phyloP scores from a whole-genome alignment of 2,888 invertebrate genomes.

The Ctenicera cuprea region DNA sequence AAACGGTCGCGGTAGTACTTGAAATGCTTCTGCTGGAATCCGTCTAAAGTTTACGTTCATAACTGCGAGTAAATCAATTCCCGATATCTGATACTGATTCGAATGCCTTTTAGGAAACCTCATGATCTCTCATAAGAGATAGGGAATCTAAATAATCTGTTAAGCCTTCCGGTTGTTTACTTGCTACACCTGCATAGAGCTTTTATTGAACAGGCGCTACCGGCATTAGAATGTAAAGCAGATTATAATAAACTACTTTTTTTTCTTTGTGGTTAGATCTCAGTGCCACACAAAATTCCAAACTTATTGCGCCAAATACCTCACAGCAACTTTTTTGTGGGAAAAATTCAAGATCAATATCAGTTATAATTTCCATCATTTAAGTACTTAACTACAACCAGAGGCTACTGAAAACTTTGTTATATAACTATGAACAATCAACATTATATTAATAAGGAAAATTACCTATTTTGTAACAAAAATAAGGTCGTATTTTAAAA shows the following conservation, averaged over 20 bases:
- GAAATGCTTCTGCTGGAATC: constrained; percentile 51
- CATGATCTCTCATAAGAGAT: constrained; percentile 27
- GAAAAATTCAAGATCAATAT: background rate
- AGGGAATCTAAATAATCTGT: constrained; percentile 25
- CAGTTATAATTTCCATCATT: constrained; percentile 23
- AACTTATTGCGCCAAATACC: constrained; percentile 18
- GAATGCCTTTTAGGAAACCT: constrained; percentile 46
- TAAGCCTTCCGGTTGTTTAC: constrained; percentile 36
- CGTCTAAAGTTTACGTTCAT: constrained; percentile 45
- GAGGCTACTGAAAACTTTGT: background rate
- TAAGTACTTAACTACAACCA: constrained; percentile 5
- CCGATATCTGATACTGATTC: constrained; percentile 54
- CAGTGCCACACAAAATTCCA: constrained; percentile 14
- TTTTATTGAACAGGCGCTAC: constrained; percentile 28
- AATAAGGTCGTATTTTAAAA: no score
- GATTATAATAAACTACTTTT: constrained; percentile 12
- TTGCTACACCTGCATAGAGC: constrained; percentile 21
- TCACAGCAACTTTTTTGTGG: constrained; percentile 5
- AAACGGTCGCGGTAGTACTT: constrained; percentile 52
- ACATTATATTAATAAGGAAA: background rate
- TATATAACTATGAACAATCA: constrained; percentile 2
- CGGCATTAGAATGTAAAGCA: constrained; percentile 29
- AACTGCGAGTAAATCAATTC: constrained; percentile 54
- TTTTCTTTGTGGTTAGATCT: background rate
- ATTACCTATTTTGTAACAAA: background rate